Base-by-base conservation (phyloP, 2,113 vertebrate genomes). In the Bambusicola thoracicus region DNA sequence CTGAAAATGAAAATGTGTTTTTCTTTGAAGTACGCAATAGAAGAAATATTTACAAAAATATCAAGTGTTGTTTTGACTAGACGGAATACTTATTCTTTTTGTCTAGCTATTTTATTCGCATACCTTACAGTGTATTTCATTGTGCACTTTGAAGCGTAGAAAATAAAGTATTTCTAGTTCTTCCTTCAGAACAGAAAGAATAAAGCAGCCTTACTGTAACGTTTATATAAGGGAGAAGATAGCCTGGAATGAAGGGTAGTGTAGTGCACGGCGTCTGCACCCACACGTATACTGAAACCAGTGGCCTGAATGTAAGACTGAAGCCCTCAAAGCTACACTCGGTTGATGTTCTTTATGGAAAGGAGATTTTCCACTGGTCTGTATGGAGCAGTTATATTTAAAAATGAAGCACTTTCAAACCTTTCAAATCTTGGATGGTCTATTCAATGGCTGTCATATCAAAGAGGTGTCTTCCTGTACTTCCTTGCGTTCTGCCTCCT, bases 21-120 rank as follows among this genome's bases (percentile, higher is more conserved):
- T 89, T 68, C 75, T 95, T 96, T 93, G 82, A 96, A 94, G 85
- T 81, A 19, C 59, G 36, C 61, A 83, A 30, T 86, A 86, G 81
- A 94, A 94, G 4, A 87, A 80, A 72, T 88, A 77, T 41, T 89
- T 92, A 59, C 55, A 92, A 88, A 93, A 92, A 81, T 90, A 83
- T 29, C 56, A 83, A 83, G 27, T 75, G 34, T 56, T 92, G 51
- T 83, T 97, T 92, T 97, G 94, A 91, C 87, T 92, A 90, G 81
- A 75, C 89, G 36, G 70, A 29, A 68, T 85, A 30, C 86, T 93
- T 92, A 69, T 22, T 93, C 93, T 90, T 65, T 73, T 85, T 56
- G 41, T 70, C 87, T 78, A 56, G 56, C 70, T 91, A 81, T 82
- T 94, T 91, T 82, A 41, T 89, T 85, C n/a, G 73, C 61, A 58